Percentiles rank a stretch among this genome's conserved stretches.
Conservation (phyloP, 1,140 invertebrate species). For the Musca domestica region DNA sequence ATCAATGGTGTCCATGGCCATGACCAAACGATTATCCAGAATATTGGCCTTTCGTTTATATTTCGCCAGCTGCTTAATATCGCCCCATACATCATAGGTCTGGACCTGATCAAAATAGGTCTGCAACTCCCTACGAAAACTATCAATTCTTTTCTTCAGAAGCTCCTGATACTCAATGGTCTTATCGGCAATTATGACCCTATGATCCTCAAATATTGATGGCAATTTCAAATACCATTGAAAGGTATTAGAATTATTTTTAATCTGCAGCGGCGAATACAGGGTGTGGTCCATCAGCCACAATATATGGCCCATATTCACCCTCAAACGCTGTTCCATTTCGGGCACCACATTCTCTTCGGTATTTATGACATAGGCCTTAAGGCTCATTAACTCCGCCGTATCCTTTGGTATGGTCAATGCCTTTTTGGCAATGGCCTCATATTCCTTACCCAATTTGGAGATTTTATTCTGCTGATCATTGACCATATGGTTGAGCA, state of each 20-base stretch:
- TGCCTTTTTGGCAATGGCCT: constrained; percentile 74
- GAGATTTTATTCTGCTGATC: constrained; percentile 71
- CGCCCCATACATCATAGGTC: constrained; percentile 84
- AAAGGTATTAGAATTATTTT: constrained; percentile 81
- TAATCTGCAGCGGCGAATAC: constrained; percentile 79
- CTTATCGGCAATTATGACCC: constrained; percentile 77
- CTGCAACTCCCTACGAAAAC: constrained; percentile 67
- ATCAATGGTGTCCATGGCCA: constrained; percentile 79
- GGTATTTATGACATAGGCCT: constrained; percentile 69
- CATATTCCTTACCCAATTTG: constrained; percentile 83
- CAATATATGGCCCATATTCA: constrained; percentile 50
- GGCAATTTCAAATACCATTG: constrained; percentile 82
- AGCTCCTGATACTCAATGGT: constrained; percentile 81
- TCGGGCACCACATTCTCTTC: constrained; percentile 69
- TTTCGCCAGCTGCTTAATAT: constrained; percentile 78
- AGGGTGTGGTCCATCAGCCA: constrained; percentile 73
- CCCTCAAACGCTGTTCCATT: constrained; percentile 72
- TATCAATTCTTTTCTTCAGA: constrained; percentile 59
- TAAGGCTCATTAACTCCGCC: constrained; percentile 78
- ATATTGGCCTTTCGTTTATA: constrained; percentile 79
- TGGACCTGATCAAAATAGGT: constrained; percentile 78
- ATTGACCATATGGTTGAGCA: constrained; percentile 71
- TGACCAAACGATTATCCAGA: constrained; percentile 66
- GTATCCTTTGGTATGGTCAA: constrained; percentile 80
- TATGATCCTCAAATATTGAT: constrained; percentile 77